Evolutionary conservation across 2,888 invertebrate genomes (phyloP), one percentile per base, ranked within the genome.

Genomic region (Bellardia pandia): DNA sequence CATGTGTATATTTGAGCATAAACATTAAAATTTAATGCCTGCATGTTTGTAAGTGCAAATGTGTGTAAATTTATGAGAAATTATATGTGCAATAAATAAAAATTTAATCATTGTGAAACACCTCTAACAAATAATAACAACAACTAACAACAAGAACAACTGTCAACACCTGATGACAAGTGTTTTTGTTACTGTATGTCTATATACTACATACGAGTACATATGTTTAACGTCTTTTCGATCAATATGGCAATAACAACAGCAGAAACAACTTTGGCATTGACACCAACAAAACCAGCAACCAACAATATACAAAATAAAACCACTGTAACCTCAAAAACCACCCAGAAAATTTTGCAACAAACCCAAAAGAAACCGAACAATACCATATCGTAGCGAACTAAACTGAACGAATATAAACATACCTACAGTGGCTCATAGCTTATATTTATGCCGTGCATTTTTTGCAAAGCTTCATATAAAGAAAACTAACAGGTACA

Each of bases 291-390:
- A 78, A 56, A 60, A 58, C 53, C 48, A 16, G 14, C 37, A 58
- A 58, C 23, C 51, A 71, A 40, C 48, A 51, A 60, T 30, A 69
- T 40, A 51, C 14, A 79, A 80, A 77, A 68, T 77, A 62, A 75
- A 78, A 78, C 86, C 86, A 81, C 68, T 60, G 45, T 42, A 78
- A 77, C 86, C 86, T 23, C 86, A 86, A 74, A 81, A 81, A 81
- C 81, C 80, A 80, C 42, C 33, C 77, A 71, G 74, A 45, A 74
- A 42, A 74, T 72, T 81, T 81, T 53, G 72, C 33, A 72, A 77
- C 77, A 77, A 48, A 66, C 40, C 76, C 74, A 74, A 69, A 51
- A 23, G 3, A 23, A 64, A 37, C 37, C 37, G 37, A 37, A 45
- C 45, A 11, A 48, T 40, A 16, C 14, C 30, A 30, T 66, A 66